A percentile compares a stretch with the other conserved stretches of the same genome.
Conservation (phyloP, 2,888 invertebrate genomes). For the Nebria salina region DNA sequence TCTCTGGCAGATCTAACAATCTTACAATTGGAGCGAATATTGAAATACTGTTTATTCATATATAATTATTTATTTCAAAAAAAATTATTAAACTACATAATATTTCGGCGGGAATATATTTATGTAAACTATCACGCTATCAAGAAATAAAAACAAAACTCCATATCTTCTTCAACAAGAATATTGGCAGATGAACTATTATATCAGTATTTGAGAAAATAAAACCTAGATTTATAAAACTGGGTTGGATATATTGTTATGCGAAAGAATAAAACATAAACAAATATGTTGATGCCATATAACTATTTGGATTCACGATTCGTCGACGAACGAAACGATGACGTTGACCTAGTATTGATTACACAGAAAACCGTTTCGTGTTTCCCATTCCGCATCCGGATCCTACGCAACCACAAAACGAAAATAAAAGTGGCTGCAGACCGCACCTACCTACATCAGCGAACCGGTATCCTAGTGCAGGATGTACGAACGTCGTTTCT, state of each 20-base stretch:
- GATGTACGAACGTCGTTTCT: constrained; percentile 1
- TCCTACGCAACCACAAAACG: constrained; percentile 21
- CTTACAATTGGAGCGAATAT: too few species aligned
- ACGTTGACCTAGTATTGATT: constrained; percentile 34
- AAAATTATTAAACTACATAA: too few species aligned
- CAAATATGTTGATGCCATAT: constrained; percentile 38
- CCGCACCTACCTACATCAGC: constrained; percentile 18
- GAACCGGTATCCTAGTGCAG: background rate
- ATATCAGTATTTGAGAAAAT: constrained; percentile 6
- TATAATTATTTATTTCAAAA: too few species aligned
- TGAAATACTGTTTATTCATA: too few species aligned
- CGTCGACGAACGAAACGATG: constrained; percentile 23
- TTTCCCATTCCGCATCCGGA: constrained; percentile 35
- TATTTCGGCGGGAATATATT: too few species aligned
- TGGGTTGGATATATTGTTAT: constrained; percentile 2
- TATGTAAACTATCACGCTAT: too few species aligned
- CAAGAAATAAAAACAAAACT: too few species aligned
- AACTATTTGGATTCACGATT: constrained; percentile 31
- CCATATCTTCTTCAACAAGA: too few species aligned
- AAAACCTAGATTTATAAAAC: constrained; percentile 35
- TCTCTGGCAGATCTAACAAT: too few species aligned
- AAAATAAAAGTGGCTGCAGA: constrained; percentile 30
- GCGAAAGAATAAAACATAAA: constrained; percentile 36
- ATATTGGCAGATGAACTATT: background rate
- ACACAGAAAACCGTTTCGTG: constrained; percentile 31